A percentile compares a stretch with the other conserved stretches of the same genome.
These are phyloP conservation scores for Cygnus olor DNA, from an alignment of 2,797 vertebrate species.

Conservation along the genomic window DNA sequence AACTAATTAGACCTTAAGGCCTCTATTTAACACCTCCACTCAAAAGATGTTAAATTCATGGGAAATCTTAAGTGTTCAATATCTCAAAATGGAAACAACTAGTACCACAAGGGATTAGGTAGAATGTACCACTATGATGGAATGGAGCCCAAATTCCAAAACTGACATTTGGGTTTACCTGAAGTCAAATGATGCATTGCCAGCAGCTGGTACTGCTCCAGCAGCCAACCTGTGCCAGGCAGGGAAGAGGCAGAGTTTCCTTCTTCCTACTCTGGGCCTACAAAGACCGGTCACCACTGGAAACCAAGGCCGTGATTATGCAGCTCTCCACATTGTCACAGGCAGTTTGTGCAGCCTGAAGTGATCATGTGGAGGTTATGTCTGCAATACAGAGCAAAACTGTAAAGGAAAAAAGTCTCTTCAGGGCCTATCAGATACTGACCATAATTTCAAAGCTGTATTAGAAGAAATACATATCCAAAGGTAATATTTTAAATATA, in stretches of 20 bases:
- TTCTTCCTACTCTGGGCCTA: too few relatives aligned
- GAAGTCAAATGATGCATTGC: background rate
- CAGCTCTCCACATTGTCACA: background rate
- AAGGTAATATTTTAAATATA: too few relatives aligned
- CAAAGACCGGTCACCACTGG: background rate
- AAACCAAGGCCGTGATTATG: background rate
- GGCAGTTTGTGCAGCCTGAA: background rate
- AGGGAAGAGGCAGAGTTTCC: background rate
- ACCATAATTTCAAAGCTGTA: background rate
- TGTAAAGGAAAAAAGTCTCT: background rate
- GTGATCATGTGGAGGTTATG: background rate
- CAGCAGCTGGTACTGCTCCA: background rate
- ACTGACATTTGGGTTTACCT: background rate
- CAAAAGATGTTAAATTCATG: background rate
- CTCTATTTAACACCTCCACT: background rate
- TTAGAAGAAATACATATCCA: background rate
- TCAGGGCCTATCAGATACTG: background rate
- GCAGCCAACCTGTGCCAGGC: background rate
- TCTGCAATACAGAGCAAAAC: background rate
- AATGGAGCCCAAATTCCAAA: background rate
- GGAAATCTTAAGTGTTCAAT: background rate
- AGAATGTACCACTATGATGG: background rate
- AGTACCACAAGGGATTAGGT: background rate
- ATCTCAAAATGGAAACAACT: background rate
- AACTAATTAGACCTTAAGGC: background rate